Evolutionary conservation across 2,888 invertebrate genomes (phyloP).

Genomic region (Acleris laterana): DNA sequence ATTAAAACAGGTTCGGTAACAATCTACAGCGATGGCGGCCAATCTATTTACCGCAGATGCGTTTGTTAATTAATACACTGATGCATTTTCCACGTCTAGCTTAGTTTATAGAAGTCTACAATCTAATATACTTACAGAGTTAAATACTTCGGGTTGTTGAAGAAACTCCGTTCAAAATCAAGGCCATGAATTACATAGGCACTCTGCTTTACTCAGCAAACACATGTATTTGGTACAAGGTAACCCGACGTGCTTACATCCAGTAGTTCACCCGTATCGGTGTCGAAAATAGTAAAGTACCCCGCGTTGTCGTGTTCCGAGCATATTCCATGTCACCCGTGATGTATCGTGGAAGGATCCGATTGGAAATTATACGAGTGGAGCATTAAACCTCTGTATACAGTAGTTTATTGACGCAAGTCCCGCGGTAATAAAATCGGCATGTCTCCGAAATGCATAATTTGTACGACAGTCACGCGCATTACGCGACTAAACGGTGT

Average conservation of each 20-base stretch:
- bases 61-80: conserved; percentile 24
- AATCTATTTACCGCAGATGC: conserved; percentile 11
- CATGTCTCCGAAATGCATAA: conserved; percentile 82
- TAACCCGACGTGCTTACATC: conserved; percentile 23
- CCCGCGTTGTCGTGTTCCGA: conserved; percentile 46
- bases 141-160: too few relatives aligned
- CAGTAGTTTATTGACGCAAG: conserved; percentile 82
- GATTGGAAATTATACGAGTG: conserved; percentile 75
- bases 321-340: conserved; percentile 60
- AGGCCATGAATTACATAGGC: too few relatives aligned
- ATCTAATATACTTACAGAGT: too few relatives aligned
- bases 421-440: conserved; percentile 81
- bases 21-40: background rate
- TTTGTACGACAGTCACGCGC: conserved; percentile 83
- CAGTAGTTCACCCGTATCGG: conserved; percentile 28
- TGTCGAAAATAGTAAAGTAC: conserved; percentile 30
- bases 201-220: too few relatives aligned
- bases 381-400: conserved; percentile 78
- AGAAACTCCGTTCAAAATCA: too few relatives aligned
- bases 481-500: conserved; percentile 82
- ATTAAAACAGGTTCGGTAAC: background rate
- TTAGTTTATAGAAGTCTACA: background rate
- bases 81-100: conserved; percentile 21
- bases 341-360: conserved; percentile 69
- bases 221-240: conserved; percentile 4